Conservation (phyloP, 2,797 vertebrate species). For the Enteromius radiatus region DNA sequence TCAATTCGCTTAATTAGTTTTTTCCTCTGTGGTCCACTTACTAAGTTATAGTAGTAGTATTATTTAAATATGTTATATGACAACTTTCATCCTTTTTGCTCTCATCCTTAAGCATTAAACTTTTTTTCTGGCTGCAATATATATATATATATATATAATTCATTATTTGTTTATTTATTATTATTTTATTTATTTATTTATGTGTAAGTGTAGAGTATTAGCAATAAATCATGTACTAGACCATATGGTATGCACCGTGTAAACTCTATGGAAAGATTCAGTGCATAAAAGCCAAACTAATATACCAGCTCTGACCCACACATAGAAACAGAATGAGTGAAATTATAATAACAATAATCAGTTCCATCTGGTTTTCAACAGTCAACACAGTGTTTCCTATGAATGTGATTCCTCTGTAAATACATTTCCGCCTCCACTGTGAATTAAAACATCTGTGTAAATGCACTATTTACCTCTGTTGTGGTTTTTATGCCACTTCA, state of each 20-base stretch:
- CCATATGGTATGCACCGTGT: not conserved
- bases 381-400: not conserved
- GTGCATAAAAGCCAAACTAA: not conserved
- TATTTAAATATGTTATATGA: not conserved
- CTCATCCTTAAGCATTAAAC: not conserved
- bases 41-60: not conserved
- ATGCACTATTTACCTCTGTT: conserved; percentile 11
- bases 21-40: conserved; percentile 5
- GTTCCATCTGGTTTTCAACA: not conserved
- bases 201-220: not conserved
- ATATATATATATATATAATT: too few species aligned
- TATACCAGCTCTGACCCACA: not conserved
- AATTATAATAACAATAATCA: conserved; percentile 22
- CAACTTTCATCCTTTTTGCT: not conserved
- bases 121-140: not conserved
- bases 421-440: not conserved
- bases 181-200: too few species aligned
- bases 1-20: not conserved
- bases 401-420: conserved; percentile 8
- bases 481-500: not conserved
- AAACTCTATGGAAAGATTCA: not conserved
- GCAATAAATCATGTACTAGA: not conserved
- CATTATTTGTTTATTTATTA: too few species aligned
- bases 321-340: not conserved
- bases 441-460: conserved; percentile 18